These are phyloP conservation scores for Chydorus sphaericus DNA, from an alignment of 2,888 invertebrate genomes.

Conservation along the genomic window DNA sequence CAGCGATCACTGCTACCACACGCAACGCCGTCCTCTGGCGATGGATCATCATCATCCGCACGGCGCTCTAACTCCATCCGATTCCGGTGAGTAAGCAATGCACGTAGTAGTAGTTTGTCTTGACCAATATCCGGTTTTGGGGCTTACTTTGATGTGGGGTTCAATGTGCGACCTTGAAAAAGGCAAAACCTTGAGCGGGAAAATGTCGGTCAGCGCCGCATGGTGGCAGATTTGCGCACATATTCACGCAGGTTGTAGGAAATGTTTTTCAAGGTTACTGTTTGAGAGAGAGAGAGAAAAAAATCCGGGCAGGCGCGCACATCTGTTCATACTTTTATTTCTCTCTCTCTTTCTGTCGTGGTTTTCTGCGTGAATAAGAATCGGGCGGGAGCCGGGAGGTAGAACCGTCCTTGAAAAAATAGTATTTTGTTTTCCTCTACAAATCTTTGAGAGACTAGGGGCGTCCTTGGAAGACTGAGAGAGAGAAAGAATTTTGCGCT, in stretches of 20 bases:
- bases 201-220: constrained; percentile 21
- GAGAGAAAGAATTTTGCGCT: background rate
- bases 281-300: no score
- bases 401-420: background rate
- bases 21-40: constrained; percentile 36
- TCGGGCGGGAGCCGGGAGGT: background rate
- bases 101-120: no score
- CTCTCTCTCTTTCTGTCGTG: constrained; percentile 34
- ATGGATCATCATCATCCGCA: constrained; percentile 26
- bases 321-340: no score
- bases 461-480: background rate
- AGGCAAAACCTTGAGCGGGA: constrained; percentile 14
- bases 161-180: background rate
- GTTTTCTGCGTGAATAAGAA: background rate
- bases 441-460: background rate
- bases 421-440: background rate
- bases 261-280: no score
- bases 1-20: constrained; percentile 51
- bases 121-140: background rate
- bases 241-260: no score
- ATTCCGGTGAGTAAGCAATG: constrained; percentile 59
- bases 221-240: no score
- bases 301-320: no score
- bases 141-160: background rate
- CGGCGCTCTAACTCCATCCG: constrained; percentile 74